Evolutionary conservation across 2,797 vertebrate species (phyloP).

Genomic region (Cyprinella venusta): DNA sequence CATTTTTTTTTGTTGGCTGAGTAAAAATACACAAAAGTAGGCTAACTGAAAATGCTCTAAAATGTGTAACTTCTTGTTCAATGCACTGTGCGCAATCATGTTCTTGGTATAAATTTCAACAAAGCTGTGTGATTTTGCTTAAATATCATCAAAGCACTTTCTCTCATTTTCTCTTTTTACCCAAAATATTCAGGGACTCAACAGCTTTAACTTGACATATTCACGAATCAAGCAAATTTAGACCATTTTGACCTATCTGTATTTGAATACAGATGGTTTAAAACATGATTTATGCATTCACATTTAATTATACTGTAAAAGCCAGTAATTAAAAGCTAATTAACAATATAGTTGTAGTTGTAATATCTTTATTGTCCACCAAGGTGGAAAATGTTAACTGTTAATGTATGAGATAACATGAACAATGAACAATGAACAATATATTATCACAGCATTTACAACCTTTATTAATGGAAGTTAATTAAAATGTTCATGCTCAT

Average conservation of each 20-base stretch:
- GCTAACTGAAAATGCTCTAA: not conserved
- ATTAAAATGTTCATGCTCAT: no score
- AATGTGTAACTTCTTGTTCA: not conserved
- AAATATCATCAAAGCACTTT: no score
- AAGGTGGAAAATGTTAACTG: no score
- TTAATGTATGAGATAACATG: not conserved
- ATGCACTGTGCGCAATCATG: not conserved
- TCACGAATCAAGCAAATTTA: not conserved
- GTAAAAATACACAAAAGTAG: not conserved
- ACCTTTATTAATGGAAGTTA: no score
- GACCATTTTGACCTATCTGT: not conserved
- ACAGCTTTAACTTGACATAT: not conserved
- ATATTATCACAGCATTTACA: no score
- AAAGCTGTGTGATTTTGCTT: not conserved
- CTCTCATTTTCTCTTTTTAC: no score
- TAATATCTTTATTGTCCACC: no score
- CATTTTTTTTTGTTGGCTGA: not conserved
- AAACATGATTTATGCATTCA: not conserved
- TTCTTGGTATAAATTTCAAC: not conserved
- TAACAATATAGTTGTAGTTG: not conserved
- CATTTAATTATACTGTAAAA: not conserved
- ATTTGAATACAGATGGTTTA: not conserved
- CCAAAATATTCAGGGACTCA: no score
- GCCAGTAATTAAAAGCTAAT: not conserved
- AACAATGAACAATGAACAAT: no score